Evolutionary conservation across 92 coral and sea anemone species (phyloP), one percentile per base, ranked within the genome.

Genomic region (Plumapathes pennacea): DNA sequence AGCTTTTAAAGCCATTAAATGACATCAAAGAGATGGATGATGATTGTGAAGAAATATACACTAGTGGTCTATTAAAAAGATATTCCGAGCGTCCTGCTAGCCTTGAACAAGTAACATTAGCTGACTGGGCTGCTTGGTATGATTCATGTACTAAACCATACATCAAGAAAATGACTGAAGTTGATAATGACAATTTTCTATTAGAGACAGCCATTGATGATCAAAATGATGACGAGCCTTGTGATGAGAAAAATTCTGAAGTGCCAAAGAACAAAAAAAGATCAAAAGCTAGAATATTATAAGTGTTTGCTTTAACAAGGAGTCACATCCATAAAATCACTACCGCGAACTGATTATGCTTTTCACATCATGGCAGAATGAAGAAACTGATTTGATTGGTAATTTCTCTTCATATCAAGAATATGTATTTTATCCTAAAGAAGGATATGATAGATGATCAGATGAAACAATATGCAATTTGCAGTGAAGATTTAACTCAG

Each of bases 61-160:
- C 54, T 41, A 54, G 43, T 53, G 67, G 75, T 49, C 65, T 67
- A 17, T 43, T 46, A 45, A 69, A 69, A 30, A 44, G 77, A 23
- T 69, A 57, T 58, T 23, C 13, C 10, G n/a, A 69, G 30, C 46
- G 77, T 30, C 46, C 69, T 28, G 47, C 26, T 25, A 59, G 47
- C 20, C 50, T 45, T 59, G 77, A 70, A 17, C 70, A 68, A 29
- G 31, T 56, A 26, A 12, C 76, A 6, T 14, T 62, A 26, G 72
- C 72, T 65, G 72, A 65, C 42, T 51, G 72, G 62, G 28, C 72
- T 23, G 79, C 72, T 33, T 72, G 72, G 79, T 50, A 62, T 48
- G 79, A 72, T 25, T 46, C 69, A 21, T 14, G 25, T 46, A 33
- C 25, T 37, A 70, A 70, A 28, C 60, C 60, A 33, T 55, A 58